phyloP scores from a whole-genome alignment of 23 tunicate species.

The Clavelina lepadiformis region DNA sequence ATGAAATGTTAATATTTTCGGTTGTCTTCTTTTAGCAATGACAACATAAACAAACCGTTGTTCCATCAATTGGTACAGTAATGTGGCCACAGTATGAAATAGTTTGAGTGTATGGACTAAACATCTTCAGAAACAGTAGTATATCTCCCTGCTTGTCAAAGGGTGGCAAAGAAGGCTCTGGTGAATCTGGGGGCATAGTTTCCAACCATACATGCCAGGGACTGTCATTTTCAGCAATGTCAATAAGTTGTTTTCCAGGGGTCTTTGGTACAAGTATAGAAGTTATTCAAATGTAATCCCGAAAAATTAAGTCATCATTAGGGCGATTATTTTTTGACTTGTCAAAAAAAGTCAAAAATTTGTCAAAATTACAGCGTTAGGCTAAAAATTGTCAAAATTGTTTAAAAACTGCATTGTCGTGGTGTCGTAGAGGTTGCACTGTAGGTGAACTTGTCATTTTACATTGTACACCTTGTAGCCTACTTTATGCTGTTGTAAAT shows the following conservation, averaged over 20 bases:
- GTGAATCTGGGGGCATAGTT: conserved; percentile 48
- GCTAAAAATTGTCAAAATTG: too few species aligned
- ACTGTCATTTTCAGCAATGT: conserved; percentile 74
- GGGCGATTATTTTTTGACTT: too few species aligned
- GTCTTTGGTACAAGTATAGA: too few species aligned
- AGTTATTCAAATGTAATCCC: too few species aligned
- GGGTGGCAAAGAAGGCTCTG: conserved; percentile 23
- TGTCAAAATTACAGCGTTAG: too few species aligned
- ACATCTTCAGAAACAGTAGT: conserved; percentile 77
- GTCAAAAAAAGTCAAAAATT: too few species aligned
- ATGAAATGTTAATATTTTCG: background rate
- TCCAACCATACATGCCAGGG: conserved; percentile 94
- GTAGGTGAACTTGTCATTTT: too few species aligned
- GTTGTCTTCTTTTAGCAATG: background rate
- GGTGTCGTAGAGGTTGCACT: too few species aligned
- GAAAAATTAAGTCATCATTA: too few species aligned
- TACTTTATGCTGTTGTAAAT: too few species aligned
- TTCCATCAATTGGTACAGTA: conserved; percentile 69
- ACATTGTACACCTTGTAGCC: too few species aligned
- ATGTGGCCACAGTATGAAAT: conserved; percentile 90
- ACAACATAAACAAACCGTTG: conserved; percentile 29
- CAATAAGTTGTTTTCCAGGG: conserved; percentile 60
- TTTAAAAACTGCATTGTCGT: too few species aligned
- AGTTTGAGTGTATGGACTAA: conserved; percentile 47
- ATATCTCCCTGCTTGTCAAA: conserved; percentile 92